Percentiles rank a stretch among this genome's conserved stretches.
Evolutionary conservation across 2,113 vertebrate species (phyloP).

Genomic region (Alexandromys fortis): DNA sequence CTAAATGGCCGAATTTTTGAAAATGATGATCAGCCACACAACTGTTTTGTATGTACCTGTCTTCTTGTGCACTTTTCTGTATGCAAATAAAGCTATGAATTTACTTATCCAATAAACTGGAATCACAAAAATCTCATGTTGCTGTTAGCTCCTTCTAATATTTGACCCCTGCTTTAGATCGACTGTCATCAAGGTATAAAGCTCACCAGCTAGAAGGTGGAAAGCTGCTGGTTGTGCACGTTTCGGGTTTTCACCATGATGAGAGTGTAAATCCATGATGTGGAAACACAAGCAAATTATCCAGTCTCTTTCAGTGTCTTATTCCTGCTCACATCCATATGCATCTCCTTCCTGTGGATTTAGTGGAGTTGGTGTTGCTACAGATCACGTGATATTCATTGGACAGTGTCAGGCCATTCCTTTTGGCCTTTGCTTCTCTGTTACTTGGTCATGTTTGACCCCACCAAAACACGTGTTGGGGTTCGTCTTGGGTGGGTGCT

Average conservation of each 20-base stretch:
- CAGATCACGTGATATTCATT: not conserved
- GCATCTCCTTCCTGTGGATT: not conserved
- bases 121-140: constrained; percentile 83
- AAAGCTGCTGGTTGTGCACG: not conserved
- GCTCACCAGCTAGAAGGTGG: not conserved
- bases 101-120: constrained; percentile 88
- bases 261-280: not conserved
- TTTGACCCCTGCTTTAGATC: not conserved
- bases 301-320: not conserved
- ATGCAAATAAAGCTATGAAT: constrained; percentile 83
- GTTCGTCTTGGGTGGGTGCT: not conserved
- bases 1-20: constrained; percentile 73
- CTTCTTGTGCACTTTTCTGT: constrained; percentile 87
- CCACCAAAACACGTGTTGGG: not conserved
- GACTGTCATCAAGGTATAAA: not conserved
- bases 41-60: constrained; percentile 79
- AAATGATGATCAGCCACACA: constrained; percentile 75
- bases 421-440: not conserved
- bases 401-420: not conserved
- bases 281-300: not conserved
- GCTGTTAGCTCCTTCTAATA: constrained; percentile 39
- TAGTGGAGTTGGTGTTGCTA: not conserved
- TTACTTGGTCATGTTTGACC: not conserved
- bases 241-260: not conserved
- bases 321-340: not conserved